phyloP scores from a whole-genome alignment of 64 coral and sea anemone species.

The Stichodactyla mertensii region DNA sequence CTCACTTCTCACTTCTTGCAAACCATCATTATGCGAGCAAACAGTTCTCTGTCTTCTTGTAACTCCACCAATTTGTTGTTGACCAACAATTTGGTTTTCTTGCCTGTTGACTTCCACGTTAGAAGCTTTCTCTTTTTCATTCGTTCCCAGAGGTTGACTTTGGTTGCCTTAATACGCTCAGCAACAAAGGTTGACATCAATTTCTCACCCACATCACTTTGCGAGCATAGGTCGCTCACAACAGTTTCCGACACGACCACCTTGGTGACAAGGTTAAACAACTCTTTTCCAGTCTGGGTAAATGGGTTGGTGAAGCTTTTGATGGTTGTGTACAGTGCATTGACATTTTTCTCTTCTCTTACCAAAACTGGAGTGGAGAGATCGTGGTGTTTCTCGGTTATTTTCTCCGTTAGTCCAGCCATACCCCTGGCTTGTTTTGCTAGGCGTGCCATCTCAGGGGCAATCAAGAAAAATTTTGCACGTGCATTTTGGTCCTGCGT shows the following conservation, averaged over 20 bases:
- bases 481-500: slow-evolving; percentile 12
- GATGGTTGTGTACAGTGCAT: slow-evolving; percentile 4
- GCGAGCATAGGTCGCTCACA: slow-evolving; percentile 13
- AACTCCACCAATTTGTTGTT: slow-evolving; percentile 46
- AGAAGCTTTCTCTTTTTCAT: slow-evolving; percentile 36
- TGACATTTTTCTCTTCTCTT: slow-evolving; percentile 22
- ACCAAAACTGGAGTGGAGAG: slow-evolving; percentile 12
- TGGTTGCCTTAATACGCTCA: slow-evolving; percentile 15
- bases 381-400: not conserved
- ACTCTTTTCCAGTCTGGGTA: slow-evolving; percentile 4
- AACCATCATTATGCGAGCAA: slow-evolving; percentile 46
- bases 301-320: slow-evolving; percentile 22
- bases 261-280: slow-evolving; percentile 45
- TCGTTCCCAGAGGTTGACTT: slow-evolving; percentile 7
- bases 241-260: slow-evolving; percentile 40
- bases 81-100: slow-evolving; percentile 22
- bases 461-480: slow-evolving; percentile 30
- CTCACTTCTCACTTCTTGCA: slow-evolving; percentile 28
- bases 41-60: slow-evolving; percentile 48
- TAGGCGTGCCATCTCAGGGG: slow-evolving; percentile 9
- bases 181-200: slow-evolving; percentile 1
- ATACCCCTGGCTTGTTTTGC: slow-evolving; percentile 31
- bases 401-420: slow-evolving; percentile 22
- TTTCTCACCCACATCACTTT: slow-evolving; percentile 14
- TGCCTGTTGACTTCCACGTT: slow-evolving; percentile 22